These are phyloP conservation scores for Drosophila asahinai DNA, from an alignment of 1,140 invertebrate species.

Conservation along the genomic window DNA sequence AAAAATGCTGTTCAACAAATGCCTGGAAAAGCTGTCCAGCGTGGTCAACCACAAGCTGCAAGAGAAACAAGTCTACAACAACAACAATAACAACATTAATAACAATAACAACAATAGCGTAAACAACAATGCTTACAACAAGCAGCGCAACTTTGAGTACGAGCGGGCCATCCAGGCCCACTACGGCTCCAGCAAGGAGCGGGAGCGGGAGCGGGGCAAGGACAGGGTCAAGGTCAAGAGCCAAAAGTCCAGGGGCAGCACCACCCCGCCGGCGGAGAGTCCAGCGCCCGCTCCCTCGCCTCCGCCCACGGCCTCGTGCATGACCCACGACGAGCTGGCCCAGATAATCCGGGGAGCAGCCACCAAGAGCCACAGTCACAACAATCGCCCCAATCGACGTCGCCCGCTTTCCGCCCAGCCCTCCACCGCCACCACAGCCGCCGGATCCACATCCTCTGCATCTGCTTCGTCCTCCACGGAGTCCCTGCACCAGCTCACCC, in stretches of 20 bases:
- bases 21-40: slow-evolving; percentile 77
- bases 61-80: slow-evolving; percentile 67
- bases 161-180: slow-evolving; percentile 69
- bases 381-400: slow-evolving; percentile 14
- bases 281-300: not conserved
- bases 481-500: slow-evolving; percentile 52
- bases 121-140: slow-evolving; percentile 62
- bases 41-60: slow-evolving; percentile 76
- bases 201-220: slow-evolving; percentile 32
- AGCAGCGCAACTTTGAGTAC: slow-evolving; percentile 67
- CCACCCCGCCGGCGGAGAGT: not conserved
- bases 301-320: slow-evolving; percentile 24
- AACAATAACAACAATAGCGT: slow-evolving; percentile 32
- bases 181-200: slow-evolving; percentile 43
- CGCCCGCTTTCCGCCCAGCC: slow-evolving; percentile 31
- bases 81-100: slow-evolving; percentile 50
- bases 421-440: slow-evolving; percentile 25
- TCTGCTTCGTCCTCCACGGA: slow-evolving; percentile 65
- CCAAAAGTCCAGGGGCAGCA: slow-evolving; percentile 44
- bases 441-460: slow-evolving; percentile 1
- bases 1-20: slow-evolving; percentile 83
- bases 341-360: slow-evolving; percentile 65
- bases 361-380: slow-evolving; percentile 18
- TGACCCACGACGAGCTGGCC: slow-evolving; percentile 77
- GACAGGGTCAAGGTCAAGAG: slow-evolving; percentile 31